phyloP scores from a whole-genome alignment of 2,797 vertebrate genomes.

The Epinephelus coioides region DNA sequence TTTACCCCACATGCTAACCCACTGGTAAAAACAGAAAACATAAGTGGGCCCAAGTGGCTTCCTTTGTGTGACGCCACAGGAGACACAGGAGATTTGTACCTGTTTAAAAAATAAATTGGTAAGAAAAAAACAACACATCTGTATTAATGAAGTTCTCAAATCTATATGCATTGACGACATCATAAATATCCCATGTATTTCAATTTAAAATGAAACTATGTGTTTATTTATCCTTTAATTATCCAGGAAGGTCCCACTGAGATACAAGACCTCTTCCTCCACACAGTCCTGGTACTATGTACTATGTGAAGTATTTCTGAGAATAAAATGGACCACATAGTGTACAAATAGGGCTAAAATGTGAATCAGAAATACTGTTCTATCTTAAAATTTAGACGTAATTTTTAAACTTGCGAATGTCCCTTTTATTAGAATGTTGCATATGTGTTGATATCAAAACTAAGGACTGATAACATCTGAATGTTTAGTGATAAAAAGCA shows the following conservation, averaged over 20 bases:
- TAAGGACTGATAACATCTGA: background rate
- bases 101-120: background rate
- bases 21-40: background rate
- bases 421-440: background rate
- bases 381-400: background rate
- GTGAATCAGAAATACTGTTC: background rate
- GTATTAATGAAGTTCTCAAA: too few species aligned
- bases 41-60: background rate
- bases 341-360: background rate
- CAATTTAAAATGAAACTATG: background rate
- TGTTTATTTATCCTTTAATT: too few species aligned
- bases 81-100: constrained; percentile 1
- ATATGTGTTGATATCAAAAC: background rate
- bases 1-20: background rate
- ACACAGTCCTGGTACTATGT: too few species aligned
- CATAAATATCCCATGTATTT: background rate
- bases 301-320: background rate
- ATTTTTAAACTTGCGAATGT: background rate
- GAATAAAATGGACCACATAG: background rate
- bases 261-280: too few species aligned
- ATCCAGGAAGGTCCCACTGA: too few species aligned
- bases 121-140: background rate
- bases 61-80: constrained; percentile 15
- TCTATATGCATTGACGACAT: background rate
- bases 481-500: background rate